A percentile compares a stretch with the other conserved stretches of the same genome.
phyloP scores from a whole-genome alignment of 2,888 invertebrate genomes.

The Camptogramma bilineatum region DNA sequence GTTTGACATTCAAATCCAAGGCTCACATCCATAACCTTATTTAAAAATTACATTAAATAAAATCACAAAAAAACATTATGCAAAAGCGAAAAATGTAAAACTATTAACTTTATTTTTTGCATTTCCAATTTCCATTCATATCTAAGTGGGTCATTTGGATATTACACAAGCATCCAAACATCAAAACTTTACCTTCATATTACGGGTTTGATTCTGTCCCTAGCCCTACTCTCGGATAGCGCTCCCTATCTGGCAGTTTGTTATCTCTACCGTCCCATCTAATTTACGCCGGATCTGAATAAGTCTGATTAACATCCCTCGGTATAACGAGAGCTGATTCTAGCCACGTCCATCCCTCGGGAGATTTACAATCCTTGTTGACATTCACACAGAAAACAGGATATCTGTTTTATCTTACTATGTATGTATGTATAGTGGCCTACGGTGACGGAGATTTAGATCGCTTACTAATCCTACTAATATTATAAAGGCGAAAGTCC shows the following conservation, averaged over 20 bases:
- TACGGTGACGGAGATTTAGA: too few relatives aligned
- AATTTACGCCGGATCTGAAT: constrained; percentile 21
- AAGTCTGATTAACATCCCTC: constrained; percentile 19
- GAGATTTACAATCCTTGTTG: not conserved
- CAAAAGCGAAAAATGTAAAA: too few relatives aligned
- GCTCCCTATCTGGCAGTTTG: not conserved
- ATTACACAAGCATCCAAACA: not conserved
- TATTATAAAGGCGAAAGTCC: too few relatives aligned
- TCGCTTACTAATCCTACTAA: too few relatives aligned
- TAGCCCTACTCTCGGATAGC: not conserved
- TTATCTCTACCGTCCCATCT: constrained; percentile 21
- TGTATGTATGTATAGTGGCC: too few relatives aligned
- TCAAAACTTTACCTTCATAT: not conserved
- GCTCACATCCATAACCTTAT: too few relatives aligned
- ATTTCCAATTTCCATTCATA: too few relatives aligned
- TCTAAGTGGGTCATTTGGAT: too few relatives aligned
- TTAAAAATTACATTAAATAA: too few relatives aligned
- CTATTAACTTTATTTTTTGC: too few relatives aligned
- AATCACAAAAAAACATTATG: too few relatives aligned
- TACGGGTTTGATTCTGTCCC: not conserved
- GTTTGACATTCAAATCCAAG: too few relatives aligned
- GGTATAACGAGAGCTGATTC: constrained; percentile 21
- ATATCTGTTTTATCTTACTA: not conserved
- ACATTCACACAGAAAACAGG: not conserved
- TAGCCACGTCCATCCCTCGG: constrained; percentile 23